phyloP scores from a whole-genome alignment of 2,888 invertebrate genomes.

The Philonicus albiceps region DNA sequence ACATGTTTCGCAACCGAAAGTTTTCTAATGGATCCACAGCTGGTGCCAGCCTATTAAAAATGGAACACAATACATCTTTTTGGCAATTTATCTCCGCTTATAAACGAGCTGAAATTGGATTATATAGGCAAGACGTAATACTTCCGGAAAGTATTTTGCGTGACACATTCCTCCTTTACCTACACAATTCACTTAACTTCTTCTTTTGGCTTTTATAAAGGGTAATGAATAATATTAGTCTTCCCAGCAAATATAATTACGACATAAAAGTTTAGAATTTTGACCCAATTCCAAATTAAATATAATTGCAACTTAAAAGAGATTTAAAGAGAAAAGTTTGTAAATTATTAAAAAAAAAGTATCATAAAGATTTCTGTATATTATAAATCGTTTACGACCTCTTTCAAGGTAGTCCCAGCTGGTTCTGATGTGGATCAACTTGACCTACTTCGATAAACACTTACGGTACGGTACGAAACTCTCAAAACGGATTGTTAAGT shows the following conservation, averaged over 20 bases:
- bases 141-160: neutral
- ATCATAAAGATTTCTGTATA: no score
- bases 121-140: neutral
- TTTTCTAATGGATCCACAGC: neutral
- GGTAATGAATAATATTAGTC: neutral
- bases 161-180: neutral
- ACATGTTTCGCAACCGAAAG: neutral
- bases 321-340: no score
- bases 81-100: neutral
- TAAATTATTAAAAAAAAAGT: no score
- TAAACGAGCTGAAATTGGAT: neutral
- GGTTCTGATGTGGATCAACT: no score
- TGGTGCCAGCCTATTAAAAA: neutral
- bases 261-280: neutral
- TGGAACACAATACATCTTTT: neutral
- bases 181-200: neutral
- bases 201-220: neutral
- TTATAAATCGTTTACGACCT: no score
- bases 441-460: no score
- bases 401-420: no score
- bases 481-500: no score
- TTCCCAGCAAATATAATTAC: neutral
- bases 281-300: no score
- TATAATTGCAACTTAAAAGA: no score
- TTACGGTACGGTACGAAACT: no score